Conservation (phyloP, 2,113 vertebrate genomes). For the Etheostoma cragini region DNA sequence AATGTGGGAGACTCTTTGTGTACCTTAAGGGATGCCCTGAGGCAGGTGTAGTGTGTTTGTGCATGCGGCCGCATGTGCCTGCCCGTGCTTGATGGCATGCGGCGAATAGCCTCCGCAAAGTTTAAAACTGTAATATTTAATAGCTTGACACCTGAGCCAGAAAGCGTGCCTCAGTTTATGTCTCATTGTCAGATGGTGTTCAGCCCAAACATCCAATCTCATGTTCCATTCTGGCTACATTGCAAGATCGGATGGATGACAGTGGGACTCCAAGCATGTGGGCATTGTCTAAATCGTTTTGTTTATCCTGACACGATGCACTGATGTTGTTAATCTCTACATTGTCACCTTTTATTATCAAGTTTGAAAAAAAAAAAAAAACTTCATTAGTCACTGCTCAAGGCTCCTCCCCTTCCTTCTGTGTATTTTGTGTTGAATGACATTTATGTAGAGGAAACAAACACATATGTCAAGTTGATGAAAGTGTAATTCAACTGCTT, state of each 20-base stretch:
- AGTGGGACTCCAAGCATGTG: neutral
- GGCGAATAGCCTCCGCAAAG: conserved; percentile 27
- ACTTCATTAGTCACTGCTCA: neutral
- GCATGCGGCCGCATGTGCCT: conserved; percentile 5
- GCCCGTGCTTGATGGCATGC: conserved; percentile 25
- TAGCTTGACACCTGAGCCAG: conserved; percentile 74
- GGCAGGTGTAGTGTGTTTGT: conserved; percentile 45
- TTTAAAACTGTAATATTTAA: conserved; percentile 73
- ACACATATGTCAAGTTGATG: conserved; percentile 6
- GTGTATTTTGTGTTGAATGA: neutral
- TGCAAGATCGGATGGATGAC: conserved; percentile 19
- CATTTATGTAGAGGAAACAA: neutral
- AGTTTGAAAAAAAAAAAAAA: neutral
- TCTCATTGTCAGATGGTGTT: conserved; percentile 45
- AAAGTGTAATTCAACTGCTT: neutral
- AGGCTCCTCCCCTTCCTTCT: neutral
- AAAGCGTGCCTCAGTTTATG: conserved; percentile 60
- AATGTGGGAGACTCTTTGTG: conserved; percentile 59
- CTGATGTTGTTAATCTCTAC: conserved; percentile 25
- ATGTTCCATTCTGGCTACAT: conserved; percentile 17
- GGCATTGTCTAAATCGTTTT: conserved; percentile 4
- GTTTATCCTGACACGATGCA: neutral
- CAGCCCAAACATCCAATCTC: conserved; percentile 32
- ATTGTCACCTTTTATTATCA: conserved; percentile 21
- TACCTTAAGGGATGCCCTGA: conserved; percentile 45